Evolutionary conservation across 2,888 invertebrate genomes (phyloP).

Genomic region (Linyphia triangularis): DNA sequence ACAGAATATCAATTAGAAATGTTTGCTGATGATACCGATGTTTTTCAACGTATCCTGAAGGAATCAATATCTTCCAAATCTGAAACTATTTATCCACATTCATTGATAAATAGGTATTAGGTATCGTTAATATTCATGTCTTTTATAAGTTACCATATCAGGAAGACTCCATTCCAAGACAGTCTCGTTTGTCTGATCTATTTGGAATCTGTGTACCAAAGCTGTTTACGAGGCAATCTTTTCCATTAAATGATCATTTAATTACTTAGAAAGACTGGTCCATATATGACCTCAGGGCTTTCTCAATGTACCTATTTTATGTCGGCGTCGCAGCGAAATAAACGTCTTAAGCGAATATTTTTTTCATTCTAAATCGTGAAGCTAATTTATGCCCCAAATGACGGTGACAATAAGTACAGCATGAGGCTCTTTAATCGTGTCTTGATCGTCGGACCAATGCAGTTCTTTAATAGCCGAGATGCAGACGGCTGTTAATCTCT

Average conservation of each 20-base stretch:
- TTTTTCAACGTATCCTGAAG: too few relatives aligned
- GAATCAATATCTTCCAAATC: neutral
- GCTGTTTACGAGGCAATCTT: conserved; percentile 12
- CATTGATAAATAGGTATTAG: conserved; percentile 8
- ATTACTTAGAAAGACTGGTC: conserved; percentile 49
- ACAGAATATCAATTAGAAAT: too few relatives aligned
- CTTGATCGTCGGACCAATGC: conserved; percentile 10
- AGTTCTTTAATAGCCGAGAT: conserved; percentile 17
- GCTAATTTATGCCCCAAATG: conserved; percentile 37
- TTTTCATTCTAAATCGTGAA: conserved; percentile 18
- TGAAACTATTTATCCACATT: neutral
- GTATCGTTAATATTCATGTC: conserved; percentile 27
- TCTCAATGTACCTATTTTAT: conserved; percentile 35
- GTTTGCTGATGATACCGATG: too few relatives aligned
- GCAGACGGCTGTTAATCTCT: conserved; percentile 56
- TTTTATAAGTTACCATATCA: conserved; percentile 19
- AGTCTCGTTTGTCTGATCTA: neutral
- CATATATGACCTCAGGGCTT: neutral
- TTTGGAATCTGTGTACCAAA: neutral
- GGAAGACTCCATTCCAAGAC: neutral
- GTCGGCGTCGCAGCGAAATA: conserved; percentile 43
- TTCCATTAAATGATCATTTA: conserved; percentile 57
- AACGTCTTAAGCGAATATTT: conserved; percentile 18
- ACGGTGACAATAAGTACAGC: conserved; percentile 58
- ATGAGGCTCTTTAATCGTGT: conserved; percentile 43